These are phyloP conservation scores for Aporrectodea caliginosa DNA, from an alignment of 1,140 invertebrate species.

Conservation along the genomic window DNA sequence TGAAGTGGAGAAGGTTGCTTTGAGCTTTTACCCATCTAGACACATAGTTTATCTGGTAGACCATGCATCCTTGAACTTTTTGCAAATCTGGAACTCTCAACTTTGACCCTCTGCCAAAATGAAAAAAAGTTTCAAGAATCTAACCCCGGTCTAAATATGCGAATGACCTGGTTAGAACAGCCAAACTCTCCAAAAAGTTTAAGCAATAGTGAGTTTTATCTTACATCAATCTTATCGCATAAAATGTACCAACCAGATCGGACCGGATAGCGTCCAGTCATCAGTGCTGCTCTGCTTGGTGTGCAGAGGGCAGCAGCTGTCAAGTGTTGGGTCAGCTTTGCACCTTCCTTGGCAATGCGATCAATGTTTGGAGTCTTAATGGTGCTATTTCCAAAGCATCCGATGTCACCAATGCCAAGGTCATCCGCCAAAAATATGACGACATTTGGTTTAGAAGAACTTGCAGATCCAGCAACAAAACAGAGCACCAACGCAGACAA, in stretches of 20 bases:
- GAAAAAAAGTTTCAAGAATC: too few relatives aligned
- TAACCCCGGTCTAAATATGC: too few relatives aligned
- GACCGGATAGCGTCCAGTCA: slow-evolving; percentile 48
- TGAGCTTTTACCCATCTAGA: too few relatives aligned
- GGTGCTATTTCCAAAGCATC: slow-evolving; percentile 46
- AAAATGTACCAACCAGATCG: slow-evolving; percentile 38
- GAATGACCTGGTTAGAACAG: background rate
- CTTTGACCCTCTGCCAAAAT: too few relatives aligned
- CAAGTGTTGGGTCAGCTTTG: slow-evolving; percentile 43
- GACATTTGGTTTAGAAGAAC: slow-evolving; percentile 40
- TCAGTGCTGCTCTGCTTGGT: slow-evolving; percentile 47
- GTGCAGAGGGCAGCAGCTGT: slow-evolving; percentile 48
- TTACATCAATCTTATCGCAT: background rate
- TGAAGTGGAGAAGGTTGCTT: too few relatives aligned
- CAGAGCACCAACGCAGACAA: background rate
- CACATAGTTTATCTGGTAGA: too few relatives aligned
- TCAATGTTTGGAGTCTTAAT: slow-evolving; percentile 49
- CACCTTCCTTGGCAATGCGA: slow-evolving; percentile 40
- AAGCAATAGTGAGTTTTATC: slow-evolving; percentile 15
- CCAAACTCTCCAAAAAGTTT: background rate
- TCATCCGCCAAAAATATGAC: slow-evolving; percentile 50
- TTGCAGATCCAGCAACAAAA: background rate
- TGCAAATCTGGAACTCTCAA: too few relatives aligned
- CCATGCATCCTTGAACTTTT: too few relatives aligned
- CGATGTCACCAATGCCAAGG: slow-evolving; percentile 47